Conservation (phyloP, 2,797 vertebrate genomes). For the Ficedula albicollis region DNA sequence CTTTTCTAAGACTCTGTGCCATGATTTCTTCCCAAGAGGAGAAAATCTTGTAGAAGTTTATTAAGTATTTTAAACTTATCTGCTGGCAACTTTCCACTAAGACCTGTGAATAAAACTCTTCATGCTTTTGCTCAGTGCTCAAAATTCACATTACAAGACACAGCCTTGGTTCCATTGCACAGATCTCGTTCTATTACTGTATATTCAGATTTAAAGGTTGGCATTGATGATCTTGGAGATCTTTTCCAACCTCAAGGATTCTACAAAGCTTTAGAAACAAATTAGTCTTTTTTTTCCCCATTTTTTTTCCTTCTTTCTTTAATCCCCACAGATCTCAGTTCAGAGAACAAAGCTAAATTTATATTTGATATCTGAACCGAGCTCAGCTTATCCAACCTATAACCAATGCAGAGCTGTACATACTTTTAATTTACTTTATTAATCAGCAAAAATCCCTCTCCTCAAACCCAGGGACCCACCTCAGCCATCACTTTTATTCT, state of each 20-base stretch:
- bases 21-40: neutral
- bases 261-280: neutral
- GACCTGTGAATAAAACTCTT: neutral
- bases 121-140: neutral
- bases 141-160: neutral
- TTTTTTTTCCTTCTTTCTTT: neutral
- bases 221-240: too few species aligned
- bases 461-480: neutral
- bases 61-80: neutral
- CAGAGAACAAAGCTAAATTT: neutral
- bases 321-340: neutral
- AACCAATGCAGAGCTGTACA: neutral
- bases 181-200: neutral
- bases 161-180: neutral
- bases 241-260: neutral
- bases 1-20: neutral
- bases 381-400: neutral
- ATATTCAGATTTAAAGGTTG: neutral
- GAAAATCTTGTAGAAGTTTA: neutral
- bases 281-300: neutral
- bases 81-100: neutral
- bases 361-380: neutral
- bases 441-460: neutral
- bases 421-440: neutral
- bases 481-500: neutral